phyloP scores from a whole-genome alignment of 2,113 vertebrate genomes.

The Morone chrysops region DNA sequence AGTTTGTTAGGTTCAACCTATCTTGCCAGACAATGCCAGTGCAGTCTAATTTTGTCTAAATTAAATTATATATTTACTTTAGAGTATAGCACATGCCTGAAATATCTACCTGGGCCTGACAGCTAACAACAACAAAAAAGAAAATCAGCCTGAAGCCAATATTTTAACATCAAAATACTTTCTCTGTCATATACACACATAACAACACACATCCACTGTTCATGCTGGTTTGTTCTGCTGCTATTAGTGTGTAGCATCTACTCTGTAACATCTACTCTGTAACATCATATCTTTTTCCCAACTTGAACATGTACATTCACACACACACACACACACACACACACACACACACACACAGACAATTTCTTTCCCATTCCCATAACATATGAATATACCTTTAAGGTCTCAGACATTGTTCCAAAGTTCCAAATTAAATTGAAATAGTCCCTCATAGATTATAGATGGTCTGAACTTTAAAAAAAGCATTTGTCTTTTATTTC shows the following conservation, averaged over 20 bases:
- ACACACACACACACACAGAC: background rate
- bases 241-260: background rate
- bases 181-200: background rate
- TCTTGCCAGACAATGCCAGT: constrained; percentile 21
- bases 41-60: constrained; percentile 30
- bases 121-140: background rate
- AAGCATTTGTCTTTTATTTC: constrained; percentile 66
- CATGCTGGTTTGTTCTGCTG: background rate
- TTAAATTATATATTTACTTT: constrained; percentile 43
- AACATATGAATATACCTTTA: constrained; percentile 37
- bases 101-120: background rate
- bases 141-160: background rate
- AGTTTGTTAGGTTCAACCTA: background rate
- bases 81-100: background rate
- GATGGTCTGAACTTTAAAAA: constrained; percentile 56
- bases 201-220: background rate
- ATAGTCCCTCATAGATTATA: constrained; percentile 63
- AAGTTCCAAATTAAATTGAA: constrained; percentile 69
- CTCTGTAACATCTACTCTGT: background rate
- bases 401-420: constrained; percentile 61
- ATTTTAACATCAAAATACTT: constrained; percentile 23
- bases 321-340: background rate
- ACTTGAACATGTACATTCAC: background rate
- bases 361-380: background rate
- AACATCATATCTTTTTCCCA: background rate